Percentiles rank a stretch among this genome's conserved stretches.
phyloP scores from a whole-genome alignment of 92 coral and sea anemone genomes.

The Epizoanthus ramosus region DNA sequence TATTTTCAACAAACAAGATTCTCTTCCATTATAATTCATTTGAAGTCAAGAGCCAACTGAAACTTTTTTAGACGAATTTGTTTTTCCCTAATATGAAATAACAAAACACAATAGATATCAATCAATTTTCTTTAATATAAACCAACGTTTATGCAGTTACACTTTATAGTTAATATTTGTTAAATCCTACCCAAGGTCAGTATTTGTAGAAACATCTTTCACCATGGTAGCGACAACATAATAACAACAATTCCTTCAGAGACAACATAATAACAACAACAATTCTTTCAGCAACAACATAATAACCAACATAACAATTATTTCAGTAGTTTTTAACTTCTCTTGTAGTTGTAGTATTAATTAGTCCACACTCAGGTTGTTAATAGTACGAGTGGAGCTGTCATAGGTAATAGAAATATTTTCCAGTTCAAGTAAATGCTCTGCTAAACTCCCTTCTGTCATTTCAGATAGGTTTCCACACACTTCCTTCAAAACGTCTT shows the following conservation, averaged over 20 bases:
- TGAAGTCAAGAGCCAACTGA: conserved; percentile 11
- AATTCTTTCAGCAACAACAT: too few relatives aligned
- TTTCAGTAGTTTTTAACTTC: conserved; percentile 11
- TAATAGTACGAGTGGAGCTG: conserved; percentile 38
- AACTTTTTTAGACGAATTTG: conserved; percentile 21
- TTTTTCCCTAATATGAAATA: conserved; percentile 2
- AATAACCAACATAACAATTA: background rate
- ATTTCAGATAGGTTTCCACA: conserved; percentile 29
- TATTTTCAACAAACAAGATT: conserved; percentile 25
- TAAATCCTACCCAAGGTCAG: conserved; percentile 22
- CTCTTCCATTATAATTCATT: conserved; percentile 9
- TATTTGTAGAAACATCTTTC: conserved; percentile 39
- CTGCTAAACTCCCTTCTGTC: conserved; percentile 37
- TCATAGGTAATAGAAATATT: conserved; percentile 39
- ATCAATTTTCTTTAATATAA: conserved; percentile 13
- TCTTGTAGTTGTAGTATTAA: too few relatives aligned
- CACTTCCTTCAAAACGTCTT: conserved; percentile 38
- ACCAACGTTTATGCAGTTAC: conserved; percentile 16
- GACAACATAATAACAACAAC: too few relatives aligned
- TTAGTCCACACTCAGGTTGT: conserved; percentile 29
- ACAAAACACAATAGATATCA: conserved; percentile 22
- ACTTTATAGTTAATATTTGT: conserved; percentile 23
- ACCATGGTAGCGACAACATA: conserved; percentile 31
- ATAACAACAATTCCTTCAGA: too few relatives aligned
- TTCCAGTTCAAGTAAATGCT: conserved; percentile 38